Base-by-base conservation (phyloP, 2,113 vertebrate genomes). In the Erpornis zantholeuca region DNA sequence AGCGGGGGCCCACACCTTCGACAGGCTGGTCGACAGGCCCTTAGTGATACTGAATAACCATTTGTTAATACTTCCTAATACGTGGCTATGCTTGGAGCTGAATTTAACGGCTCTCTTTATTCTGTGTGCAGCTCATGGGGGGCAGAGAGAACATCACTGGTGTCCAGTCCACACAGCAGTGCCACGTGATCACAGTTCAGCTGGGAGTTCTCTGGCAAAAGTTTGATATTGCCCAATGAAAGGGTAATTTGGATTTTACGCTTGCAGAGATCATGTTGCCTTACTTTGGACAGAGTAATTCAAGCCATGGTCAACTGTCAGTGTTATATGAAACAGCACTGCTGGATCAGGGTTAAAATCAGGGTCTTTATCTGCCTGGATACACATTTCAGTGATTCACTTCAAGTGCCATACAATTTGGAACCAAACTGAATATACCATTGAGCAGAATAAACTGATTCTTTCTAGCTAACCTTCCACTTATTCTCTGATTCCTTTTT, bases 361-460 rank as follows among this genome's bases (percentile, higher is more conserved):
- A 66, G 72, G 24, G 23, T 14, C 47, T 92, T 33, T 91, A 83
- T 86, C 76, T 88, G 45, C 38, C 83, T 77, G 50, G 50, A 88
- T 44, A 73, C 45, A 91, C 20, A 66, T 88, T 94, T 96, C 83
- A 86, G 72, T 59, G 77, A 61, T 88, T 88, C 68, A 90, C 36
- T 81, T 94, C 42, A 92, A 95, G 50, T 57, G 54, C 29, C 40
- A 15, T 52, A 33, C 29, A 92, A 49, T 96, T 86, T 90, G 63
- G 81, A 83, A 71, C 76, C 45, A 72, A 69, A 86, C 63, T 59
- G 44, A 50, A 73, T 63, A 49, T 57, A 61, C 23, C 12, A 53
- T 77, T 80, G 65, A 42, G 83, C 71, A 94, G 83, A 96, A 88
- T 72, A 92, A 94, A 94, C 68, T 27, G 80, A 92, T 94, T 92